These are phyloP conservation scores for Channa maculata DNA, from an alignment of 2,113 vertebrate species.

Conservation along the genomic window DNA sequence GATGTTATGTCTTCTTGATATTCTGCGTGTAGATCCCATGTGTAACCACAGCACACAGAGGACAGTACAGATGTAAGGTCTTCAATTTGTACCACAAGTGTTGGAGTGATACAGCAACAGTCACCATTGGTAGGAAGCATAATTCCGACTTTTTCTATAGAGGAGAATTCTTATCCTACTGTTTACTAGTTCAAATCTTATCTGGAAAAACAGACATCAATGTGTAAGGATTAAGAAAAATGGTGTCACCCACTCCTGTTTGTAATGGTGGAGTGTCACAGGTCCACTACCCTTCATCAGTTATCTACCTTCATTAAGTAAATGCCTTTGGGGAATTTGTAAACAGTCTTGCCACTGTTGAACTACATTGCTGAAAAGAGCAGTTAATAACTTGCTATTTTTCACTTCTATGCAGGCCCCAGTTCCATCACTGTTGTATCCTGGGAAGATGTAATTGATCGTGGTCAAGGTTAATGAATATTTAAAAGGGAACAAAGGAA, in stretches of 20 bases:
- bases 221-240: no score
- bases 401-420: slow-evolving; percentile 71
- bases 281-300: no score
- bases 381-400: slow-evolving; percentile 22
- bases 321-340: not conserved
- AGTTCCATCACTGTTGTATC: slow-evolving; percentile 69
- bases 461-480: slow-evolving; percentile 50
- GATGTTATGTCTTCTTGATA: not conserved
- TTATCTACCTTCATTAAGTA: no score
- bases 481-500: slow-evolving; percentile 13
- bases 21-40: slow-evolving; percentile 69
- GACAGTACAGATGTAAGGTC: slow-evolving; percentile 84
- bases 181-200: no score
- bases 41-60: slow-evolving; percentile 87
- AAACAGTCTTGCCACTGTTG: not conserved
- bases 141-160: no score
- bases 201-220: no score
- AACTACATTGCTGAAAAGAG: not conserved
- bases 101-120: slow-evolving; percentile 81
- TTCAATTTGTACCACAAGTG: slow-evolving; percentile 86
- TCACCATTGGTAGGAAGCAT: slow-evolving; percentile 82
- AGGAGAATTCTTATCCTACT: no score
- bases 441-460: slow-evolving; percentile 66
- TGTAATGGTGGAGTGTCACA: no score
- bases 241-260: no score